Evolutionary conservation across 1,140 invertebrate genomes (phyloP).

Genomic region (Ostrea edulis): DNA sequence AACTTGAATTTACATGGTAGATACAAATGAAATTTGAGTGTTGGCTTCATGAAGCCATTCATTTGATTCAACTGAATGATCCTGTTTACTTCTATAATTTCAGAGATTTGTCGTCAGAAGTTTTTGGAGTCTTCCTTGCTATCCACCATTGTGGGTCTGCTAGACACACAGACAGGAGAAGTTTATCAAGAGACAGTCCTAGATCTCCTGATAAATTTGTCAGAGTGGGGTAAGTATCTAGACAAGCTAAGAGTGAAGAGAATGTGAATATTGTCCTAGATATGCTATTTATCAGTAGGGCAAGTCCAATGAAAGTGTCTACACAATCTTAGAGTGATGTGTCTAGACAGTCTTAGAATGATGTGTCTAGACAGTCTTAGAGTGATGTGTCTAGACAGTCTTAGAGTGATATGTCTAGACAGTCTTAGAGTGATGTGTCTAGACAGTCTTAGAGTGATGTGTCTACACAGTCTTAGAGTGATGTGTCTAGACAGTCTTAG

Average conservation of each 20-base stretch:
- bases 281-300: no score
- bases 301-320: background rate
- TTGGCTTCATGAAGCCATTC: background rate
- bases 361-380: background rate
- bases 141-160: slow-evolving; percentile 62
- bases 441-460: background rate
- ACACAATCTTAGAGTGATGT: background rate
- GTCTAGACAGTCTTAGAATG: background rate
- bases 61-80: background rate
- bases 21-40: no score
- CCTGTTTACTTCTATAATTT: slow-evolving; percentile 42
- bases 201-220: slow-evolving; percentile 77
- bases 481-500: no score
- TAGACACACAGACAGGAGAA: slow-evolving; percentile 56
- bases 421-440: background rate
- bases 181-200: slow-evolving; percentile 74
- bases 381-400: no score
- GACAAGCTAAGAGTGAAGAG: background rate
- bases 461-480: background rate
- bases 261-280: no score
- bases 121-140: slow-evolving; percentile 62
- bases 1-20: no score
- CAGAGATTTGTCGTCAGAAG: slow-evolving; percentile 71
- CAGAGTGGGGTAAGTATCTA: slow-evolving; percentile 76
- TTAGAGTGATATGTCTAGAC: background rate